A percentile compares a stretch with the other conserved stretches of the same genome.
These are phyloP conservation scores for Isoperla grammatica DNA, from an alignment of 2,888 invertebrate species.

Conservation along the genomic window DNA sequence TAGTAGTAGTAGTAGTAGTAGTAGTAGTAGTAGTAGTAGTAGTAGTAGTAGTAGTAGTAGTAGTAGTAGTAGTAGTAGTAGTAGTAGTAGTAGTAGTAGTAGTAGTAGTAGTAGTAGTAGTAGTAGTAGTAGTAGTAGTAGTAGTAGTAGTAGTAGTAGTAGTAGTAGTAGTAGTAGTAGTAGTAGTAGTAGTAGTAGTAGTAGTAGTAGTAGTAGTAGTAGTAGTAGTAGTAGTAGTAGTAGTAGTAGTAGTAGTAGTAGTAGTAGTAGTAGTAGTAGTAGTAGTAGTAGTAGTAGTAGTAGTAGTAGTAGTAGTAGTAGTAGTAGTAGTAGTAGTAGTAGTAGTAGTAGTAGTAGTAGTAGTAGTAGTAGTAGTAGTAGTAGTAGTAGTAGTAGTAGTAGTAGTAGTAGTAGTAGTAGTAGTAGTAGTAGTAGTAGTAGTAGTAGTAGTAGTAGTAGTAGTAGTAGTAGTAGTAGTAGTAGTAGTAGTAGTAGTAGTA, in stretches of 20 bases:
- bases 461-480: slow-evolving; percentile 12
- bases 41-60: slow-evolving; percentile 12
- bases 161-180: slow-evolving; percentile 12
- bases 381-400: slow-evolving; percentile 12
- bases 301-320: slow-evolving; percentile 12
- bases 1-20: slow-evolving; percentile 14
- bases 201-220: slow-evolving; percentile 10
- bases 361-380: slow-evolving; percentile 12
- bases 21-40: slow-evolving; percentile 13
- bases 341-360: slow-evolving; percentile 7
- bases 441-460: slow-evolving; percentile 12
- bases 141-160: slow-evolving; percentile 12
- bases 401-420: slow-evolving; percentile 7
- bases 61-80: slow-evolving; percentile 11
- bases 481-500: slow-evolving; percentile 6
- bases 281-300: slow-evolving; percentile 10
- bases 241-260: slow-evolving; percentile 12
- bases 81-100: slow-evolving; percentile 12
- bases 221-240: slow-evolving; percentile 12
- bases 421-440: slow-evolving; percentile 10
- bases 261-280: slow-evolving; percentile 7
- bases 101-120: slow-evolving; percentile 12
- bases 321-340: slow-evolving; percentile 10
- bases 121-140: slow-evolving; percentile 6
- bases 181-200: slow-evolving; percentile 7